Evolutionary conservation across 2,888 invertebrate species (phyloP), one percentile per base, ranked within the genome.

Genomic region (Mythimna loreyi): DNA sequence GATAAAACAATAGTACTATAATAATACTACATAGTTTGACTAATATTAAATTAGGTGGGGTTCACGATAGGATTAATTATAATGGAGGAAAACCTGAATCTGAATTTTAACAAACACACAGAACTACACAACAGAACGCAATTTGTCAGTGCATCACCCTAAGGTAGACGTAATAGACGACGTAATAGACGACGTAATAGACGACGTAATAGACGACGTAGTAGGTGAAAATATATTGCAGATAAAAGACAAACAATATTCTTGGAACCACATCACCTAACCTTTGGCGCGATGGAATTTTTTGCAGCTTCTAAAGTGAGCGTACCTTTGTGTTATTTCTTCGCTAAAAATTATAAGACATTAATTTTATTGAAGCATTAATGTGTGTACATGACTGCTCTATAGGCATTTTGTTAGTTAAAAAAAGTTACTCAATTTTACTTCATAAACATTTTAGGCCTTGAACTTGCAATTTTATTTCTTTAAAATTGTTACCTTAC

Each of bases 201-300:
- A n/a, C n/a, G n/a, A n/a, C n/a, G n/a, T n/a, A n/a, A n/a, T n/a
- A n/a, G n/a, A n/a, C n/a, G n/a, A n/a, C n/a, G n/a, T n/a, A n/a
- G n/a, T n/a, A n/a, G n/a, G n/a, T n/a, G n/a, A n/a, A n/a, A n/a
- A n/a, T n/a, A n/a, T n/a, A n/a, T 63, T 30, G 60, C 58, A 21
- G 13, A 50, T 23, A 60, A 52, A 71, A 53, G 50, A 66, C 43
- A 58, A 36, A 8, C 19, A 49, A 40, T 64, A 62, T 81, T 81
- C 81, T 75, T 43, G 67, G 81, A 82, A 81, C 3, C 40, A 40
- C 52, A 53, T 30, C 40, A 11, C 45, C 28, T 30, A 21, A 72
- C 63, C 64, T 68, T 75, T 68, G n/a, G 6, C 49, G 21, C 23
- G 55, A 33, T 63, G 67, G 60, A 30, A 16, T 50, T 81, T 80